Evolutionary conservation across 2,888 invertebrate genomes (phyloP).

Genomic region (Macrosoma leucophasiata): DNA sequence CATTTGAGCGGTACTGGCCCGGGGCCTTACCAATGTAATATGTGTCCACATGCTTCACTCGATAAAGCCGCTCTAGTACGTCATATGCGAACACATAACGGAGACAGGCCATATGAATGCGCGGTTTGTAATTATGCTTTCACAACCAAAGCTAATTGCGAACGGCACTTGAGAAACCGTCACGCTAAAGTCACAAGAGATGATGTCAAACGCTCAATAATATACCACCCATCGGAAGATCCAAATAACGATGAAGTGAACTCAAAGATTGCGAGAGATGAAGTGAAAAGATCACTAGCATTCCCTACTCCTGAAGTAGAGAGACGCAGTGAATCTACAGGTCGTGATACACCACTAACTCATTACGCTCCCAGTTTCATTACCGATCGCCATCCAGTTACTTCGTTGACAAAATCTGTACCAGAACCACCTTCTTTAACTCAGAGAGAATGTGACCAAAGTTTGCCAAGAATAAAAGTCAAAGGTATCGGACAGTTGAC

Average conservation of each 20-base stretch:
- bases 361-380: slow-evolving; percentile 65
- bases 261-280: slow-evolving; percentile 70
- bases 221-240: slow-evolving; percentile 91
- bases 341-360: slow-evolving; percentile 57
- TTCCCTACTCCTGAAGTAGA: slow-evolving; percentile 73
- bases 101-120: slow-evolving; percentile 96
- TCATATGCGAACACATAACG: slow-evolving; percentile 96
- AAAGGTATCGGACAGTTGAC: slow-evolving; percentile 79
- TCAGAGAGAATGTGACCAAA: slow-evolving; percentile 56
- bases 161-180: slow-evolving; percentile 93
- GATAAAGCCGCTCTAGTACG: slow-evolving; percentile 94
- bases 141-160: slow-evolving; percentile 98
- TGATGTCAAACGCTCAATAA: slow-evolving; percentile 91
- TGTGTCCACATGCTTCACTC: slow-evolving; percentile 91
- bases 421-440: slow-evolving; percentile 48
- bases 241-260: slow-evolving; percentile 84
- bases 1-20: slow-evolving; percentile 86
- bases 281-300: slow-evolving; percentile 72
- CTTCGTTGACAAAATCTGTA: slow-evolving; percentile 50
- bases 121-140: slow-evolving; percentile 97
- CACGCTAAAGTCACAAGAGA: slow-evolving; percentile 91
- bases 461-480: slow-evolving; percentile 72
- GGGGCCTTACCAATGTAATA: slow-evolving; percentile 93
- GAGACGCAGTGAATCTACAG: slow-evolving; percentile 54
- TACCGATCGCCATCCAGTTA: slow-evolving; percentile 62